These are phyloP conservation scores for Nasonia vitripennis DNA, from an alignment of 1,140 invertebrate species.

Conservation along the genomic window DNA sequence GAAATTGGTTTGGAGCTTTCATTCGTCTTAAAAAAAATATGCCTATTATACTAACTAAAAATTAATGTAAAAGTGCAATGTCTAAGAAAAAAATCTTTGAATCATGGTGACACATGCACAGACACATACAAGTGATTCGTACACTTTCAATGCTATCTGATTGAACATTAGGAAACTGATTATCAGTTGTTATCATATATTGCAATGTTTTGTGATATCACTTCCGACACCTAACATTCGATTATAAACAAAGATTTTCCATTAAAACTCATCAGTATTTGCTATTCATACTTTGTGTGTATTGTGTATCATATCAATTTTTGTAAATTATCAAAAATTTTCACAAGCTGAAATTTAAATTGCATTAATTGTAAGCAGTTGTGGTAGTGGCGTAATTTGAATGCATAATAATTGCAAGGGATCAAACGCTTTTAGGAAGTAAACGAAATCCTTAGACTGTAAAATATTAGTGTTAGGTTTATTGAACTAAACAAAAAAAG, in stretches of 20 bases:
- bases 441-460: constrained; percentile 38
- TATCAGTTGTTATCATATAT: constrained; percentile 50
- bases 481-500: constrained; percentile 63
- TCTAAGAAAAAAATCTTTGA: constrained; percentile 7
- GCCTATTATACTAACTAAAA: constrained; percentile 37
- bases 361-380: constrained; percentile 40
- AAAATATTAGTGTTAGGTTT: constrained; percentile 62
- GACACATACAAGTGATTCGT: constrained; percentile 46
- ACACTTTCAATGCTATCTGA: constrained; percentile 13
- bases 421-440: constrained; percentile 48
- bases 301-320: constrained; percentile 5
- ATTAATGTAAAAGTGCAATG: constrained; percentile 39
- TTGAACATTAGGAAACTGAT: constrained; percentile 44
- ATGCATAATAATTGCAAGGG: constrained; percentile 38
- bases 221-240: constrained; percentile 35
- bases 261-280: constrained; percentile 29
- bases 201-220: constrained; percentile 36
- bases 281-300: neutral
- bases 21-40: constrained; percentile 12
- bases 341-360: constrained; percentile 29
- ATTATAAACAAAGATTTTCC: constrained; percentile 24
- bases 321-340: neutral
- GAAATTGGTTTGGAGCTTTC: constrained; percentile 46
- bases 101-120: constrained; percentile 42
- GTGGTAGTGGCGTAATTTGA: constrained; percentile 46